Percentiles rank a stretch among this genome's conserved stretches.
Evolutionary conservation across 1,140 invertebrate species (phyloP).

Genomic region (Wiebesia pumilae): DNA sequence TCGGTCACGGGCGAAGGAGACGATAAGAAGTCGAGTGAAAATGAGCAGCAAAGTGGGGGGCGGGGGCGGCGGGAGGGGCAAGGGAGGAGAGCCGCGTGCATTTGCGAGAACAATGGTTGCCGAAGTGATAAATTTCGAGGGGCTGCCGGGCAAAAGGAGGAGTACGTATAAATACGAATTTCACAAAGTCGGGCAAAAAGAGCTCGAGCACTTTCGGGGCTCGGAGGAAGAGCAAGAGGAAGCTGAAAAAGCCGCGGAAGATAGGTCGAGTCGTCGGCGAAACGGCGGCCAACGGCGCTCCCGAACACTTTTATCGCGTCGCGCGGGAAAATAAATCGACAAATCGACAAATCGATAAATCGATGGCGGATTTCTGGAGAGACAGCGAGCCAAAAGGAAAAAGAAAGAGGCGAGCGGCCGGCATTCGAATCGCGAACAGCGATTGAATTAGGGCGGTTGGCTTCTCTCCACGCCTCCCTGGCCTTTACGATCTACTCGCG

Average conservation of each 20-base stretch:
- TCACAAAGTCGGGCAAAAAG: not conserved
- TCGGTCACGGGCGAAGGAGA: not conserved
- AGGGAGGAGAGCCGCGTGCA: not conserved
- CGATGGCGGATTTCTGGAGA: too few species aligned
- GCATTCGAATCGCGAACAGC: not conserved
- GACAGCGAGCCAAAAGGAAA: not conserved
- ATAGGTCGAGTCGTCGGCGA: not conserved
- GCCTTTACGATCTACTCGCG: too few species aligned
- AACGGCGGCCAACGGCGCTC: not conserved
- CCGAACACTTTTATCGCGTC: not conserved
- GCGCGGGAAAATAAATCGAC: not conserved
- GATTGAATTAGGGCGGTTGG: too few species aligned
- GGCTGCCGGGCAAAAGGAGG: not conserved
- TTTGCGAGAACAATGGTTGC: constrained; percentile 12
- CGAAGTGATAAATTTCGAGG: constrained; percentile 7
- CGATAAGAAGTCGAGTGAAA: not conserved
- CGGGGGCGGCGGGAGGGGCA: not conserved
- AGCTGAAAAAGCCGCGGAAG: not conserved
- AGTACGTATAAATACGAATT: not conserved
- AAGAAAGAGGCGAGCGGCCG: not conserved
- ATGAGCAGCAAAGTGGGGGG: too few species aligned
- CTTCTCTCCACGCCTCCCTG: too few species aligned
- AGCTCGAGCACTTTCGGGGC: not conserved
- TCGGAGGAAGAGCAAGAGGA: not conserved
- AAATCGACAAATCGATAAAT: too few species aligned